Conservation (phyloP, 2,888 invertebrate species). For the Oxycera nigricornis region DNA sequence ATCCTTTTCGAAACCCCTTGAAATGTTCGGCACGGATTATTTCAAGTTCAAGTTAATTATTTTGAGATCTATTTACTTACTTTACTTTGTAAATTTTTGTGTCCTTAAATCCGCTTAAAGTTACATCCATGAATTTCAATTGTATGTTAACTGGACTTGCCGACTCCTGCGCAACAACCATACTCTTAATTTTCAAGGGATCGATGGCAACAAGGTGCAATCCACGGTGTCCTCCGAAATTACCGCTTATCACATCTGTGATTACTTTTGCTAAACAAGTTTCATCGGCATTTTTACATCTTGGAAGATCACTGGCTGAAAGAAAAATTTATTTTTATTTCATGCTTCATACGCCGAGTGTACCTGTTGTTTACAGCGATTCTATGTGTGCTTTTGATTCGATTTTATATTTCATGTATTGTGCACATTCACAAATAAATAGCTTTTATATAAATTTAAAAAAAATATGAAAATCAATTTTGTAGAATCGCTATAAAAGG, state of each 20-base stretch:
- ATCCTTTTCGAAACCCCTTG: conserved; percentile 52
- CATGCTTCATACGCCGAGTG: not conserved
- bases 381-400: too few species aligned
- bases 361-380: too few species aligned
- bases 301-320: conserved; percentile 44
- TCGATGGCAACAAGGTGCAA: conserved; percentile 55
- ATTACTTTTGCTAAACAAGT: conserved; percentile 44
- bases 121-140: conserved; percentile 54
- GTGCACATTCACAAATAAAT: too few species aligned
- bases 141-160: conserved; percentile 57
- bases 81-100: conserved; percentile 47
- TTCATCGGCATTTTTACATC: conserved; percentile 44
- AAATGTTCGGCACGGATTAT: not conserved
- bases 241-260: conserved; percentile 16
- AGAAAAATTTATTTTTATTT: not conserved
- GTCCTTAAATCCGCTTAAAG: conserved; percentile 53
- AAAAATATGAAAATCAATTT: too few species aligned
- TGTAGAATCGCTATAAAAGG: too few species aligned
- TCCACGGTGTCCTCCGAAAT: conserved; percentile 51
- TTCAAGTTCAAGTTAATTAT: not conserved
- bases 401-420: too few species aligned
- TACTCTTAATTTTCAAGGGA: conserved; percentile 55
- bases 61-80: conserved; percentile 49
- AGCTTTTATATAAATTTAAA: too few species aligned
- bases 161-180: conserved; percentile 53